These are phyloP conservation scores for Heliconius ismenius DNA, from an alignment of 2,888 invertebrate genomes.

Conservation along the genomic window DNA sequence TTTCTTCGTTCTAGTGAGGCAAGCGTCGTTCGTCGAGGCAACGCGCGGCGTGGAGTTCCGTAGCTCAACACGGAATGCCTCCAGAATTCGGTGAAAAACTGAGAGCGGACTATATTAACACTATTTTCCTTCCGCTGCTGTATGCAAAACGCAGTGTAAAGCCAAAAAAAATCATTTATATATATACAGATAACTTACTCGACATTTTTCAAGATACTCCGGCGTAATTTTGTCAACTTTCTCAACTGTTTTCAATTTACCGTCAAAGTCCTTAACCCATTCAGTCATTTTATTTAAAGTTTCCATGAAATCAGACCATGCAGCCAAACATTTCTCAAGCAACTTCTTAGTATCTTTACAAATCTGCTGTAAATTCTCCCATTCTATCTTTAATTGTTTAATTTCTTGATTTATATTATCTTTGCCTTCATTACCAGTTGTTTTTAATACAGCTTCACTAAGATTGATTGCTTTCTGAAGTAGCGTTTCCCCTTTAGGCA, in stretches of 20 bases:
- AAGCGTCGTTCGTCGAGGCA: no score
- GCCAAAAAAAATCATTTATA: no score
- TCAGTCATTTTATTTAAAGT: constrained; percentile 87
- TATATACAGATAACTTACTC: constrained; percentile 72
- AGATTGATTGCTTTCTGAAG: constrained; percentile 88
- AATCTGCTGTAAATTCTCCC: constrained; percentile 89
- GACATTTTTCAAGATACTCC: constrained; percentile 88
- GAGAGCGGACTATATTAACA: no score
- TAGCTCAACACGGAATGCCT: no score
- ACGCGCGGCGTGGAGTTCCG: no score
- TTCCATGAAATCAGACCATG: constrained; percentile 91
- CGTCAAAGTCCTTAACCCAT: constrained; percentile 88
- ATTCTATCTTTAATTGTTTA: constrained; percentile 89
- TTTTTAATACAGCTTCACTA: constrained; percentile 88
- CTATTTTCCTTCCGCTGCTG: no score
- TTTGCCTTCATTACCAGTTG: constrained; percentile 91
- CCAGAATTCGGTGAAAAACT: no score
- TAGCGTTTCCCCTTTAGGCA: constrained; percentile 87
- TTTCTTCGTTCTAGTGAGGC: no score
- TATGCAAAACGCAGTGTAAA: no score
- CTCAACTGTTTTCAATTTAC: constrained; percentile 84
- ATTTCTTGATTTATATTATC: constrained; percentile 91
- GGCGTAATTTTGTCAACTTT: constrained; percentile 89
- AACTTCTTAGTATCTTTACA: constrained; percentile 89
- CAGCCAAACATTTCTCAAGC: constrained; percentile 87